Conservation (phyloP, 1,140 invertebrate species). For the Caenorhabditis remanei region DNA sequence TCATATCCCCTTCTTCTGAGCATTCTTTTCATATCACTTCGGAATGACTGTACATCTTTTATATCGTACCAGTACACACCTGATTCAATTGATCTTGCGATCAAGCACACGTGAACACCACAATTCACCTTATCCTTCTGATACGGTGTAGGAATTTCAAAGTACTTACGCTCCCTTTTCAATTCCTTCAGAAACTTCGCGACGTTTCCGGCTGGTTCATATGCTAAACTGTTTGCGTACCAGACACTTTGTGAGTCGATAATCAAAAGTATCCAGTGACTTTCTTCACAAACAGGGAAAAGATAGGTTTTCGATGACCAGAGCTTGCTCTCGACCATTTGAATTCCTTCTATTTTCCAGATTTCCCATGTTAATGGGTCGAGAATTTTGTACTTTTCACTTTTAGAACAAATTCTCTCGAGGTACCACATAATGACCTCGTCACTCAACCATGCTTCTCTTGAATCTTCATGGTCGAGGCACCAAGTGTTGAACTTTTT, state of each 20-base stretch:
- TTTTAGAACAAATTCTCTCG: background rate
- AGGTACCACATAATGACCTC: background rate
- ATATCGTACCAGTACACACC: background rate
- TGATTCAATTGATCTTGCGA: background rate
- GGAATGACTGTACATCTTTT: background rate
- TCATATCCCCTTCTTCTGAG: background rate
- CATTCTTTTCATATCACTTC: background rate
- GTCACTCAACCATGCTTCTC: background rate
- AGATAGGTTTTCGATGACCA: background rate
- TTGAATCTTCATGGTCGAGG: background rate
- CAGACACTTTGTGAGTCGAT: background rate
- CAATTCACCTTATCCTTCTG: background rate
- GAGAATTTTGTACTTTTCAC: background rate
- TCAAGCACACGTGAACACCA: background rate
- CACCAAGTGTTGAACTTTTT: background rate
- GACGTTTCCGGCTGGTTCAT: background rate
- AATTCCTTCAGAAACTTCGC: background rate
- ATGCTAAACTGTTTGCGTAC: background rate
- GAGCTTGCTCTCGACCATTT: background rate
- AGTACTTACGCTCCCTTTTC: background rate
- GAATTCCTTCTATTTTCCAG: background rate
- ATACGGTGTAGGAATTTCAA: background rate
- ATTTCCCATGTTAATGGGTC: background rate
- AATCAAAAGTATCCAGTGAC: background rate
- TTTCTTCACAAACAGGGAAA: background rate